Base-by-base conservation (phyloP, 2,888 invertebrate genomes). In the Plutella xylostella region DNA sequence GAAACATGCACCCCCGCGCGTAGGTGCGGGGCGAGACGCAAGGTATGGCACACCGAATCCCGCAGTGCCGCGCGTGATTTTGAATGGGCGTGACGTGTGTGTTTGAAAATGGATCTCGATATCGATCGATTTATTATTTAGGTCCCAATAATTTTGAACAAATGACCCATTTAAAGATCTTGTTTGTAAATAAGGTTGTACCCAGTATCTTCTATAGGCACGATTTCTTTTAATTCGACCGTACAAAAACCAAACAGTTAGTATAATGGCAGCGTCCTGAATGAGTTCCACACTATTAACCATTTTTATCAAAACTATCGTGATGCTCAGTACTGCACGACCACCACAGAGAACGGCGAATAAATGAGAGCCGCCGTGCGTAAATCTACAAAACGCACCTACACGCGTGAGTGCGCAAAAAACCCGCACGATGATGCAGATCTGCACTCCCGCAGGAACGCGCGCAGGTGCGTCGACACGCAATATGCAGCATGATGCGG, bases 61-160 rank as follows among this genome's bases (percentile, higher is more conserved):
- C 35, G 35, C 35, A 35, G 19, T 35, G 19, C 35, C 35, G 35
- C 18, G 19, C 35, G 35, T 18, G 19, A 19, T 35, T 35, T 19
- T 18, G 35, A 11, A 19, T 12, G 19, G 35, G 35, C 11, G 12
- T 18, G 35, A 35, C 20, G 35, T 35, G 19, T 18, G 28, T 28
- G 28, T 28, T 28, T 44, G 25, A 44, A 33, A 37, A 48, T 48
- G 46, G 46, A 48, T 34, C 38, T 48, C 44, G 45, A 48, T 22
- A 34, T 43, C 17, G 43, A 45, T 21, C 35, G 42, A 39, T 49
- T 49, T 49, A 49, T 46, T 34, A 41, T 21, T 42, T 4, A 45
- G 12, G n/a, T 45, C 45, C 18, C 25, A 42, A 14, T 42, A 46
- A 42, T 38, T 42, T 30, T 42, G 42, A 38, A 46, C 46, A 42